A percentile compares a stretch with the other conserved stretches of the same genome.
These are phyloP conservation scores for Lophura nycthemera DNA, from an alignment of 2,113 vertebrate species.

Conservation along the genomic window DNA sequence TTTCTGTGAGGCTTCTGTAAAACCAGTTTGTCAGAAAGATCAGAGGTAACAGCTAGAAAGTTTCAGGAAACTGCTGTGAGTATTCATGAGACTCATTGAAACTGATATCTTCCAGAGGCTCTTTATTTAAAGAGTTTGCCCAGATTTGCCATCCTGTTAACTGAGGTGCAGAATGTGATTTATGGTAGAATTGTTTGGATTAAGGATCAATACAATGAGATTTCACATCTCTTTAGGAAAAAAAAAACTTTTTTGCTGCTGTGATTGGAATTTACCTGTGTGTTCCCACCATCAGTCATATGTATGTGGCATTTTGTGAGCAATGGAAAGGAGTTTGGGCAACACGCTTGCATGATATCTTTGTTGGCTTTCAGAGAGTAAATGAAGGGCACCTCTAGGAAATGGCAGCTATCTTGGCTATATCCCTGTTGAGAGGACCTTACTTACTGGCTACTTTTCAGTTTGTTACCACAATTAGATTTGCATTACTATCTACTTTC, in stretches of 20 bases:
- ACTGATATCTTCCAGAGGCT: neutral
- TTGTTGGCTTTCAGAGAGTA: constrained; percentile 40
- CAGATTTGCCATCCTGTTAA: neutral
- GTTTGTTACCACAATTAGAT: neutral
- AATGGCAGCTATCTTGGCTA: constrained; percentile 13
- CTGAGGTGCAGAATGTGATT: neutral
- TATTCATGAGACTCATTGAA: neutral
- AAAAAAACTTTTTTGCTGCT: neutral
- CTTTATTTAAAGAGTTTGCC: neutral
- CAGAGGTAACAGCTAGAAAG: neutral
- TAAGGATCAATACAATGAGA: neutral
- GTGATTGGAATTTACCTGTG: neutral
- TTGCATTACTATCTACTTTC: neutral
- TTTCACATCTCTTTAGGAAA: neutral
- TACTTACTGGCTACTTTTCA: neutral
- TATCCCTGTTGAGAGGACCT: constrained; percentile 23
- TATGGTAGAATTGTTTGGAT: neutral
- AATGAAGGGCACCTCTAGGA: constrained; percentile 44
- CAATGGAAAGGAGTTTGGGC: neutral
- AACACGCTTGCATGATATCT: neutral
- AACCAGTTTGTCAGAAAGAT: neutral
- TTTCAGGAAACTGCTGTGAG: neutral
- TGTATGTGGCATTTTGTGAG: neutral
- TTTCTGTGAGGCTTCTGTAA: neutral
- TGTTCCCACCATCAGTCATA: neutral